Evolutionary conservation across 2,888 invertebrate species (phyloP), one percentile per base, ranked within the genome.

Genomic region (Sesia apiformis): DNA sequence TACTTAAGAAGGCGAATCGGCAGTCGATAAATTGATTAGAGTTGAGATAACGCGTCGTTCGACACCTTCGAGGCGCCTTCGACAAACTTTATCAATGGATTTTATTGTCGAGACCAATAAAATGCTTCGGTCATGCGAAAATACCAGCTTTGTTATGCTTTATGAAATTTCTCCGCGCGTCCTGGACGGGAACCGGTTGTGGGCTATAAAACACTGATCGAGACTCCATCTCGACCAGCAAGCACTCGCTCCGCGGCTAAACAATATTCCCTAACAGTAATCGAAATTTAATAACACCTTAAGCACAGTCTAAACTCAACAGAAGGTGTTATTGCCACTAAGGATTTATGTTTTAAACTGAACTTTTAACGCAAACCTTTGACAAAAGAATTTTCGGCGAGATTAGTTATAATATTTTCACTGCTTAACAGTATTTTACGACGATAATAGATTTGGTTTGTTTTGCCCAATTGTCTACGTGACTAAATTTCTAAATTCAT

Each of bases 1-100:
- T 80, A 84, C 86, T 69, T 75, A 88, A 76, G 78, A 76, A 82
- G 84, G 81, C 86, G 78, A 87, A 87, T 85, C 89, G 89, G 88
- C 87, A 88, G 87, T 86, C 87, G 70, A 80, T 8, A 80, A 81
- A 73, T 78, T 79, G 87, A 87, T 87, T 87, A 87, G 74, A 72
- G 63, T 46, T 7, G 63, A 65, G 86, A 87, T 86, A 87, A 85
- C 73, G 68, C 61, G 69, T 63, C 61, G 59, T 77, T 83, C 78
- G 84, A 83, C 76, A 84, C 72, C 74, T 76, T 65, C 66, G 67
- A 74, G 87, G 84, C 85, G 84, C 85, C 84, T 74, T 72, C 64
- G 63, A 62, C 69, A 69, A 63, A 64, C 62, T 66, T 78, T 84
- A 85, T 86, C 81, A 75, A 78, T 74, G 73, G 69, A 60, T 74